Conservation (phyloP, 2,797 vertebrate species). For the Anableps anableps region DNA sequence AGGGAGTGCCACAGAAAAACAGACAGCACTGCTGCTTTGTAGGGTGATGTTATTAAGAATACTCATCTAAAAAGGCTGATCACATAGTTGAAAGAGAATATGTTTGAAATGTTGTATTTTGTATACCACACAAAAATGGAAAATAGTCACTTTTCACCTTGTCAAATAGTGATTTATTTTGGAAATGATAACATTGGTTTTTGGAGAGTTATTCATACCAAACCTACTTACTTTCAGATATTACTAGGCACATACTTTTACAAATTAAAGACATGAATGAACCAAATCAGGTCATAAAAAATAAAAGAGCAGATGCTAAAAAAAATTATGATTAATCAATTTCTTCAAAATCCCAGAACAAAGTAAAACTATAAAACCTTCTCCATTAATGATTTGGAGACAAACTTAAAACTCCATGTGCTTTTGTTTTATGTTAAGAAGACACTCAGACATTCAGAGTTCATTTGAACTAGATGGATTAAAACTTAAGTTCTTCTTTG, state of each 20-base stretch:
- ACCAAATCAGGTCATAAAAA: neutral
- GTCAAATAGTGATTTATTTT: neutral
- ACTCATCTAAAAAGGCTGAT: neutral
- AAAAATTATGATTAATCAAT: neutral
- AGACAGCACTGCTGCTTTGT: neutral
- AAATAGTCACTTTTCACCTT: neutral
- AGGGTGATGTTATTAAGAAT: neutral
- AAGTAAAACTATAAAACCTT: neutral
- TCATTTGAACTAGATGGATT: neutral
- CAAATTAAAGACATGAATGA: neutral
- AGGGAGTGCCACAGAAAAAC: slow-evolving; percentile 21
- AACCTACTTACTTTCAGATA: neutral
- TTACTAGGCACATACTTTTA: neutral
- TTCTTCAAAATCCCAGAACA: neutral
- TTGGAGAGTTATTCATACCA: neutral
- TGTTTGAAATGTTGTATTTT: neutral
- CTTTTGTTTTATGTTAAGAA: slow-evolving; percentile 25
- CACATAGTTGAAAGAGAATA: too few species aligned
- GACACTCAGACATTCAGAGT: slow-evolving; percentile 25
- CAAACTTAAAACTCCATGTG: neutral
- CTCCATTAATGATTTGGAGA: slow-evolving; percentile 15
- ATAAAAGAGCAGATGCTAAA: neutral
- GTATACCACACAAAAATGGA: neutral
- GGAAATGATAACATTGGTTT: neutral
- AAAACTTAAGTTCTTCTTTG: slow-evolving; percentile 19